These are phyloP conservation scores for Bombus polaris DNA, from an alignment of 1,140 invertebrate genomes.

Conservation along the genomic window DNA sequence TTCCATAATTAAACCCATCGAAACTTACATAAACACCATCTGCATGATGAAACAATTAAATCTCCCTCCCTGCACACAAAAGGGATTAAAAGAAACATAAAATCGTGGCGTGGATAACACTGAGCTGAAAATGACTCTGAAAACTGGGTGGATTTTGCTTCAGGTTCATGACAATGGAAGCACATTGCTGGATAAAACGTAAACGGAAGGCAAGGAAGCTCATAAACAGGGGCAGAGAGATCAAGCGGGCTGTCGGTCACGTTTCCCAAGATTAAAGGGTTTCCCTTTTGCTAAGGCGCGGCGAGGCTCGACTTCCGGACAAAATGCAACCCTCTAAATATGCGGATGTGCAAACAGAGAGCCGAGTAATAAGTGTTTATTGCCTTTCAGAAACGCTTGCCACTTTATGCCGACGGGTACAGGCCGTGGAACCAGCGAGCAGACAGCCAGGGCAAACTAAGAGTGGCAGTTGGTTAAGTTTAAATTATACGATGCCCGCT, in stretches of 20 bases:
- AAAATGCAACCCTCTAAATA: slow-evolving; percentile 31
- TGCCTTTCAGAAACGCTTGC: slow-evolving; percentile 37
- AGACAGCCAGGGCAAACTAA: not conserved
- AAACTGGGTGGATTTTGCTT: not conserved
- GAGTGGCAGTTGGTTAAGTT: slow-evolving; percentile 50
- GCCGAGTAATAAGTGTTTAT: slow-evolving; percentile 47
- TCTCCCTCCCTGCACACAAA: not conserved
- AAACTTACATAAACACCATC: not conserved
- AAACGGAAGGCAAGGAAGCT: slow-evolving; percentile 3
- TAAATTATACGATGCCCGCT: slow-evolving; percentile 41
- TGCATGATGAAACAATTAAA: not conserved
- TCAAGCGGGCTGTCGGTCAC: slow-evolving; percentile 7
- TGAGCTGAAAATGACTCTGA: not conserved
- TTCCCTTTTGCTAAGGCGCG: too few relatives aligned
- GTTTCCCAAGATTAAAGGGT: slow-evolving; percentile 22
- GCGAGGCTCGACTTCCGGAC: not conserved
- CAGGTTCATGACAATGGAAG: not conserved
- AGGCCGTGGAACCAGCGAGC: not conserved
- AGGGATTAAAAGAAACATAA: not conserved
- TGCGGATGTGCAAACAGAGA: slow-evolving; percentile 37
- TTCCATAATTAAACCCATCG: too few relatives aligned
- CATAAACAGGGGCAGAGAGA: slow-evolving; percentile 21
- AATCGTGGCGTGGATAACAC: too few relatives aligned
- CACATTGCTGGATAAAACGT: not conserved
- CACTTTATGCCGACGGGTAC: slow-evolving; percentile 21